Evolutionary conservation across 2,888 invertebrate genomes (phyloP).

Genomic region (Bruchidius siliquastri): DNA sequence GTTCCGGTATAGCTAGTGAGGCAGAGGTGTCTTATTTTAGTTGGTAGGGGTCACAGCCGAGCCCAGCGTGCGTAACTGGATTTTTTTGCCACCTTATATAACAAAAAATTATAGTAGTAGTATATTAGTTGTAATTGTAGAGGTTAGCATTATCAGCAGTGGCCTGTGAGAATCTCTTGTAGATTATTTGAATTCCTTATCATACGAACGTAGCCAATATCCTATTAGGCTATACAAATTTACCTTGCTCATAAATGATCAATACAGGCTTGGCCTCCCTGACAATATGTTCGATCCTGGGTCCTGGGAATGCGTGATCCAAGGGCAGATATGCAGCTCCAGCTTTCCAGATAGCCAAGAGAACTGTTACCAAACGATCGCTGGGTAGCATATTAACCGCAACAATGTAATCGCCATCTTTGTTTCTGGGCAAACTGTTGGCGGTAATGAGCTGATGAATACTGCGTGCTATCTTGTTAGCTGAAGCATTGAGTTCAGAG

Average conservation of each 20-base stretch:
- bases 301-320: constrained; percentile 66
- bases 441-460: constrained; percentile 48
- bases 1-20: no score
- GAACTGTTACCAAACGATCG: constrained; percentile 59
- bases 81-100: no score
- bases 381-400: constrained; percentile 78
- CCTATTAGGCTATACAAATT: no score
- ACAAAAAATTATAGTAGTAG: no score
- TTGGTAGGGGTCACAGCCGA: no score
- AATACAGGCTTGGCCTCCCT: constrained; percentile 68
- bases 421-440: constrained; percentile 49
- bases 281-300: constrained; percentile 71
- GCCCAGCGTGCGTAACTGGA: no score
- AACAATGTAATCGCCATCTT: constrained; percentile 68
- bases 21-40: no score
- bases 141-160: no score
- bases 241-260: constrained; percentile 65
- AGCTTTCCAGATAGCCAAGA: constrained; percentile 74
- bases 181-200: no score
- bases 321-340: constrained; percentile 83
- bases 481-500: constrained; percentile 52
- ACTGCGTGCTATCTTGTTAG: constrained; percentile 56
- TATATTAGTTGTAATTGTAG: no score
- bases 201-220: no score
- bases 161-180: no score